These are phyloP conservation scores for Neosilurus hyrtlii DNA, from an alignment of 2,797 vertebrate species.

Conservation along the genomic window DNA sequence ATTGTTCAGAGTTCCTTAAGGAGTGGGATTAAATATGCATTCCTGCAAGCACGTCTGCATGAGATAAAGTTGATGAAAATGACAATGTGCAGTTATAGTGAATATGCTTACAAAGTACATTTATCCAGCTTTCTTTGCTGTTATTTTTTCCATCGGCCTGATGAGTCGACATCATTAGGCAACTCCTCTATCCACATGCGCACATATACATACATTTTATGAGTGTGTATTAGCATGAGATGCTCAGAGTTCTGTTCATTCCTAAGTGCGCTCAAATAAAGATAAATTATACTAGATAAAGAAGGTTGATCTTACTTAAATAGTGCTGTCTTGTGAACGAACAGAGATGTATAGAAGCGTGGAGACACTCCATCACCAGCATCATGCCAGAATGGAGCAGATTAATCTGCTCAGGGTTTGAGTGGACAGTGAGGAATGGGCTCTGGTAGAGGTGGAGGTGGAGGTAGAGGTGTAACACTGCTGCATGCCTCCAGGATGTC, in stretches of 20 bases:
- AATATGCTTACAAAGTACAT: not conserved
- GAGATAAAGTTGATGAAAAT: not conserved
- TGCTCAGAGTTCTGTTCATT: not conserved
- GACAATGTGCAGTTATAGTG: not conserved
- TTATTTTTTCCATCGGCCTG: not conserved
- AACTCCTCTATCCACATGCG: not conserved
- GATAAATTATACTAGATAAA: slow-evolving; percentile 10
- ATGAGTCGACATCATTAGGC: not conserved
- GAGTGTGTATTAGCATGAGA: not conserved
- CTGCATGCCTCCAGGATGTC: slow-evolving; percentile 40
- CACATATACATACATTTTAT: not conserved
- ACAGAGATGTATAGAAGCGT: slow-evolving; percentile 20
- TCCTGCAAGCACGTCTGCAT: not conserved
- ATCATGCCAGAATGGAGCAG: slow-evolving; percentile 20
- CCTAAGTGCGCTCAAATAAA: not conserved
- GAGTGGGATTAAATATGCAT: not conserved
- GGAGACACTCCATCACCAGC: slow-evolving; percentile 24
- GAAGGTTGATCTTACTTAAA: slow-evolving; percentile 43
- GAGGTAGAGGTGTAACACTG: slow-evolving; percentile 38
- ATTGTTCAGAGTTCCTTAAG: not conserved
- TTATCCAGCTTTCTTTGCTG: not conserved
- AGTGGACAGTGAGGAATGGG: slow-evolving; percentile 56
- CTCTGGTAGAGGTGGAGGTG: slow-evolving; percentile 47
- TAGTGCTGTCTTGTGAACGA: slow-evolving; percentile 21
- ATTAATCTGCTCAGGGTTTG: slow-evolving; percentile 48